phyloP scores from a whole-genome alignment of 2,888 invertebrate species.

The Epistrophe grossulariae region DNA sequence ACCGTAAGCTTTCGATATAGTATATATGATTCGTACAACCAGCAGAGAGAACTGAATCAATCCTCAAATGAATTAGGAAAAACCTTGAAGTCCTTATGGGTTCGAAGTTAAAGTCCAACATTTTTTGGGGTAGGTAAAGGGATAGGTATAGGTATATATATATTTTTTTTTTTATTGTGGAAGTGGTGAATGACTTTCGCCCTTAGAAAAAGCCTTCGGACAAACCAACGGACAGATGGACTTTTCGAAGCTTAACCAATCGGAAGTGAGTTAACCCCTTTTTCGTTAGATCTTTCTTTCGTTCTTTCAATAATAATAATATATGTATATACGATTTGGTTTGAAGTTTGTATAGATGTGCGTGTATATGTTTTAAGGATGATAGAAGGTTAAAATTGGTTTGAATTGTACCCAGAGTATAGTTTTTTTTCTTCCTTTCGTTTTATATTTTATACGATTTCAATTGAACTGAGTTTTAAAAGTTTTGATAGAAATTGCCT shows the following conservation, averaged over 20 bases:
- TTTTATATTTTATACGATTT: neutral
- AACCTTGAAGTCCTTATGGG: slow-evolving; percentile 40
- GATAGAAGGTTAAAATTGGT: slow-evolving; percentile 55
- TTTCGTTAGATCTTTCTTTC: neutral
- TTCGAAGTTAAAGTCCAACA: slow-evolving; percentile 25
- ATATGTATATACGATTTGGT: neutral
- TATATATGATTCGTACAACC: too few species aligned
- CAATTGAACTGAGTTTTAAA: slow-evolving; percentile 55
- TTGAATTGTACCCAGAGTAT: slow-evolving; percentile 26
- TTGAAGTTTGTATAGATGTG: slow-evolving; percentile 1
- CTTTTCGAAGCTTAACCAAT: slow-evolving; percentile 47
- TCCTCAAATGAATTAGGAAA: slow-evolving; percentile 58
- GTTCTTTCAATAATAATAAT: neutral
- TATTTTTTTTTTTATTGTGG: neutral
- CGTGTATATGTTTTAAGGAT: neutral
- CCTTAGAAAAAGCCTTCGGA: slow-evolving; percentile 42
- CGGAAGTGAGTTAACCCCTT: slow-evolving; percentile 52
- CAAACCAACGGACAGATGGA: slow-evolving; percentile 29
- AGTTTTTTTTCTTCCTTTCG: slow-evolving; percentile 15
- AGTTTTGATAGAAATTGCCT: slow-evolving; percentile 54
- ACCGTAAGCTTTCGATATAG: slow-evolving; percentile 41
- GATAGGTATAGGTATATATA: too few species aligned
- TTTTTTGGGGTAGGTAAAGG: slow-evolving; percentile 6
- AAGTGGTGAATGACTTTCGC: slow-evolving; percentile 43
- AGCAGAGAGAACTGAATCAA: slow-evolving; percentile 26